A percentile compares a stretch with the other conserved stretches of the same genome.
These are phyloP conservation scores for Suncus etruscus DNA, from an alignment of 2,113 vertebrate genomes.

Conservation along the genomic window DNA sequence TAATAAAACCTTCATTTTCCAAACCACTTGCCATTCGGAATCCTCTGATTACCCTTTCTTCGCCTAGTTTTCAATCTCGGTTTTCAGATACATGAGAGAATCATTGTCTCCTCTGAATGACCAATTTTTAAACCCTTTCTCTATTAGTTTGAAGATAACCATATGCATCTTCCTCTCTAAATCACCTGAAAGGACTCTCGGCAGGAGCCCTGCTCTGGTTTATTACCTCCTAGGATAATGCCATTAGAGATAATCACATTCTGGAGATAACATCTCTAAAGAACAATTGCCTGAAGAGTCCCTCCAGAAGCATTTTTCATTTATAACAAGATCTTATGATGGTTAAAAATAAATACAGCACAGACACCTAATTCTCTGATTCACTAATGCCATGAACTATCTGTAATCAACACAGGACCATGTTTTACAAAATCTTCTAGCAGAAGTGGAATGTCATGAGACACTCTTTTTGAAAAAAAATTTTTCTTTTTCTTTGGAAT, in stretches of 20 bases:
- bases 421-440: conserved; percentile 22
- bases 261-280: conserved; percentile 73
- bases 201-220: conserved; percentile 63
- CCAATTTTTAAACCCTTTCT: conserved; percentile 54
- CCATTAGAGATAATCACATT: conserved; percentile 79
- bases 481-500: not conserved
- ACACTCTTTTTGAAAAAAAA: not conserved
- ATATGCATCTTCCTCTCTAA: conserved; percentile 66
- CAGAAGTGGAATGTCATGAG: conserved; percentile 32
- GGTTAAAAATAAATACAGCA: conserved; percentile 72
- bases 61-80: conserved; percentile 26
- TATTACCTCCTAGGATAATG: conserved; percentile 75
- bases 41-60: not conserved
- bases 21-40: not conserved
- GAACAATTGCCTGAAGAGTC: conserved; percentile 74
- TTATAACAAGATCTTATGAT: conserved; percentile 76
- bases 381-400: conserved; percentile 26
- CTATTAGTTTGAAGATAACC: conserved; percentile 60
- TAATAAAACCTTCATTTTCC: not conserved
- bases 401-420: conserved; percentile 3
- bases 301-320: conserved; percentile 74
- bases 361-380: conserved; percentile 59
- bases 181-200: conserved; percentile 72
- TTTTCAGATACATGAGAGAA: conserved; percentile 45
- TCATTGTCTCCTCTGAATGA: conserved; percentile 48